A percentile compares a stretch with the other conserved stretches of the same genome.
Evolutionary conservation across 2,113 vertebrate species (phyloP).

Genomic region (Stictonetta naevosa): DNA sequence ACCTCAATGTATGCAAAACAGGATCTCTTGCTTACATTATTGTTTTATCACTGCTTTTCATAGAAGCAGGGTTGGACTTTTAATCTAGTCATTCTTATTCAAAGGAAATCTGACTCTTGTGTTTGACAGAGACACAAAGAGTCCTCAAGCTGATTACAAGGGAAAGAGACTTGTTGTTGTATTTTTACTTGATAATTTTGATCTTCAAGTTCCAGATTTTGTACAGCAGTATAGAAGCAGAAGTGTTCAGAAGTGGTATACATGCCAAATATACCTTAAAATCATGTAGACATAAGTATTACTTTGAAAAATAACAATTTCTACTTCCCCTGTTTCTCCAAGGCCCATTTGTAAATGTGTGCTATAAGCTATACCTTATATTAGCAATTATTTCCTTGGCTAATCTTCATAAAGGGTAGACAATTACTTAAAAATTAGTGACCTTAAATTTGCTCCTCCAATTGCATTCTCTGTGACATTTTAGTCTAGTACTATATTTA

Average conservation of each 20-base stretch:
- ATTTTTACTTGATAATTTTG: not conserved
- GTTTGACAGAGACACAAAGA: not conserved
- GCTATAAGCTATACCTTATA: not conserved
- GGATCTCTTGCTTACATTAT: not conserved
- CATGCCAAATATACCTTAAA: not conserved
- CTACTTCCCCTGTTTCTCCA: not conserved
- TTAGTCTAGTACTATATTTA: conserved; percentile 77
- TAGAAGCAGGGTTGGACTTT: not conserved
- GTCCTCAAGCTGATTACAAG: fast-evolving
- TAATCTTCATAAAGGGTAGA: conserved; percentile 66
- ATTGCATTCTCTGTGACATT: conserved; percentile 75
- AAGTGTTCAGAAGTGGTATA: not conserved
- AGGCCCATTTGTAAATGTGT: not conserved
- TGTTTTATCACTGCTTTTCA: not conserved
- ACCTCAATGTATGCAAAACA: not conserved
- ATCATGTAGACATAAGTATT: not conserved
- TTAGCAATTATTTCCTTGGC: conserved; percentile 60
- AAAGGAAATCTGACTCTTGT: not conserved
- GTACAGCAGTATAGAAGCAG: not conserved
- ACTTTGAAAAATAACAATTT: not conserved
- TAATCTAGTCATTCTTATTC: not conserved
- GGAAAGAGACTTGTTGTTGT: not conserved
- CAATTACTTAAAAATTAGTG: conserved; percentile 72
- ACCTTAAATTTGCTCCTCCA: conserved; percentile 44
- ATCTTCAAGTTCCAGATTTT: not conserved